Base-by-base conservation (phyloP, 2,888 invertebrate species). In the Erebia palarica region DNA sequence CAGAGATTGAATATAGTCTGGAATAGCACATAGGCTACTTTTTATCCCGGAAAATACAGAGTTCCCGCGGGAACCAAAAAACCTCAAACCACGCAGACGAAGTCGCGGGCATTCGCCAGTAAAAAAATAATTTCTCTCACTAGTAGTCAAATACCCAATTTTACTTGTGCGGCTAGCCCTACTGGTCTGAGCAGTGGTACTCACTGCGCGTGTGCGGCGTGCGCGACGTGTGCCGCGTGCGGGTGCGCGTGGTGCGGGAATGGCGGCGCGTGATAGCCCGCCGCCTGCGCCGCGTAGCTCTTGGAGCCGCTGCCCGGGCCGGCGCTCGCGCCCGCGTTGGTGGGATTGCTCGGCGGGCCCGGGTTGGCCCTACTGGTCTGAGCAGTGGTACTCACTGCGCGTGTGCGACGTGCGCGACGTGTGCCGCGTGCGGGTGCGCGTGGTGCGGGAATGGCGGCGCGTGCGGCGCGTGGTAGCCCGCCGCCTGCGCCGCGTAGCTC, bases 231-330 rank as follows among this genome's bases (percentile, higher is more conserved):
- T 18, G 65, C 21, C 14, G 74, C 73, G 71, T 60, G 74, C 65
- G 72, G 59, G 71, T 76, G 79, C 72, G 82, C 79, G 65, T 84
- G 84, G 71, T 84, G 88, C 65, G 90, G 87, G 86, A 91, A 90
- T 49, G 91, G 65, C 65, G 90, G 72, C 90, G 84, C 81, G 84
- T 93, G 91, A 83, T 92, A 91, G 0, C 90, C 87, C 70, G 83
- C 92, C 27, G 92, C 91, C 75, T 93, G 91, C 73, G 91, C 90
- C 72, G 93, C 91, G 84, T 93, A 93, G 71, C 88, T 92, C 84
- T 90, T 93, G 73, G 83, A 86, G 76, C 84, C 85, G 5, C 86
- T 76, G 76, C 71, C 65, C 63, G 70, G 55, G 44, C 57, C 64
- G 65, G 69, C 66, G 69, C 63, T 70, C 58, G 73, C 67, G 64